Conservation (phyloP, 1,140 invertebrate genomes). For the Rhizoglyphus robini region DNA sequence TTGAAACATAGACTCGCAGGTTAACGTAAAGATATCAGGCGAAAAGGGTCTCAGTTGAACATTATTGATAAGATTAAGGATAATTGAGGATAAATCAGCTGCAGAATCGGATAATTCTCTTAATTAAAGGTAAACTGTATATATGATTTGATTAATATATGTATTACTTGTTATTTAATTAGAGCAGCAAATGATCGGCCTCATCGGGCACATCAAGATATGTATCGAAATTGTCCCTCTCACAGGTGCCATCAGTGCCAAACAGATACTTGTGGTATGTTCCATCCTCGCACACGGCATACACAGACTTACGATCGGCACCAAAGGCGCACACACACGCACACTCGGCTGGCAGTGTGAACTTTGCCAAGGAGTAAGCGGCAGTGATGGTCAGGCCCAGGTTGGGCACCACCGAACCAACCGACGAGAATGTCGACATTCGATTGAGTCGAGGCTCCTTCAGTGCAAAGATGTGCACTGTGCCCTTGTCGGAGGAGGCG, state of each 20-base stretch:
- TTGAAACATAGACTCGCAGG: too few relatives aligned
- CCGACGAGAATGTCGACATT: slow-evolving; percentile 50
- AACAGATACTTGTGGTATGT: slow-evolving; percentile 89
- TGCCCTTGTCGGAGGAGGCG: slow-evolving; percentile 84
- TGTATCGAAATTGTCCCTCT: slow-evolving; percentile 65
- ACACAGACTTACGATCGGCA: slow-evolving; percentile 46
- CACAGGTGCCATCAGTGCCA: slow-evolving; percentile 66
- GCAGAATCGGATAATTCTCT: too few relatives aligned
- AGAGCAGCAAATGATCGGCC: slow-evolving; percentile 12
- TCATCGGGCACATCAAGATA: slow-evolving; percentile 52
- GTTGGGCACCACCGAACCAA: too few relatives aligned
- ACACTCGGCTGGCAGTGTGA: slow-evolving; percentile 65
- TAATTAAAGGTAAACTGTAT: too few relatives aligned
- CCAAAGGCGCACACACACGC: slow-evolving; percentile 74
- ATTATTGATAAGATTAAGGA: too few relatives aligned
- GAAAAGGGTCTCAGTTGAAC: too few relatives aligned
- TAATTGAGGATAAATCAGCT: too few relatives aligned
- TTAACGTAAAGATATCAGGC: too few relatives aligned
- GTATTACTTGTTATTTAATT: too few relatives aligned
- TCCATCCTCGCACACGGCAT: slow-evolving; percentile 75
- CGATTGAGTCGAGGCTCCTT: slow-evolving; percentile 15
- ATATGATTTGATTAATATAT: too few relatives aligned
- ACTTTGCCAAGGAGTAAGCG: slow-evolving; percentile 65
- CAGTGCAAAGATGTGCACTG: slow-evolving; percentile 76
- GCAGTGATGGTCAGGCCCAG: too few relatives aligned